phyloP scores from a whole-genome alignment of 2,113 vertebrate genomes.

The Spheniscus mendiculus region DNA sequence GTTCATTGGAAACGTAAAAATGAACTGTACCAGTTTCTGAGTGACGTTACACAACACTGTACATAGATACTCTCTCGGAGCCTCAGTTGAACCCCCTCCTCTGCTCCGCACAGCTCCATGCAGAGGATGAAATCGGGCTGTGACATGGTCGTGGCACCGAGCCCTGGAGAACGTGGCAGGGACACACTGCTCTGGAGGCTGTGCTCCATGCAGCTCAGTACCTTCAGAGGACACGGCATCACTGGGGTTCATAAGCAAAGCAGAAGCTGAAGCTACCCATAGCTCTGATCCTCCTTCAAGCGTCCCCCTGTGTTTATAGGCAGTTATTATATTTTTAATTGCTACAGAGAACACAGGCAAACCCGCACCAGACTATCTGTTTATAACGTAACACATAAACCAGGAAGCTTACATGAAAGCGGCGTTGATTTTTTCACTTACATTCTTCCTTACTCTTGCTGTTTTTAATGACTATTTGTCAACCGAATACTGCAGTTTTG shows the following conservation, averaged over 20 bases:
- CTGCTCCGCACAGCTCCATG: not conserved
- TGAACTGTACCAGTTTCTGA: not conserved
- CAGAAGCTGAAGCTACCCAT: not conserved
- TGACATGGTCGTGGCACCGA: not conserved
- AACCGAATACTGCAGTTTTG: not conserved
- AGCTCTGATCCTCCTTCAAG: not conserved
- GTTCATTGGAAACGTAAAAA: not conserved
- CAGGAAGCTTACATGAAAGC: not conserved
- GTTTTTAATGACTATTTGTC: not conserved
- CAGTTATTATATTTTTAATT: not conserved
- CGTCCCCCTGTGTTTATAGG: not conserved
- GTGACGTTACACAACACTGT: not conserved
- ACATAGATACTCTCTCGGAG: not conserved
- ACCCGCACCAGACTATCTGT: not conserved
- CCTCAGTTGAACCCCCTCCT: no score
- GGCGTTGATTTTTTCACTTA: not conserved
- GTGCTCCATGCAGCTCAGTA: fast-evolving
- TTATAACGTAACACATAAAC: not conserved
- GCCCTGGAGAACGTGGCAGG: fast-evolving
- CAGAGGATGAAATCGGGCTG: not conserved
- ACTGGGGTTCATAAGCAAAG: not conserved
- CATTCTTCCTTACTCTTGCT: not conserved
- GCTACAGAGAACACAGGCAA: not conserved
- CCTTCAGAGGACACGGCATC: not conserved
- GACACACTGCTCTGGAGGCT: not conserved